Evolutionary conservation across 1,140 invertebrate species (phyloP), one percentile per base, ranked within the genome.

Genomic region (Drosophila rhopaloa): DNA sequence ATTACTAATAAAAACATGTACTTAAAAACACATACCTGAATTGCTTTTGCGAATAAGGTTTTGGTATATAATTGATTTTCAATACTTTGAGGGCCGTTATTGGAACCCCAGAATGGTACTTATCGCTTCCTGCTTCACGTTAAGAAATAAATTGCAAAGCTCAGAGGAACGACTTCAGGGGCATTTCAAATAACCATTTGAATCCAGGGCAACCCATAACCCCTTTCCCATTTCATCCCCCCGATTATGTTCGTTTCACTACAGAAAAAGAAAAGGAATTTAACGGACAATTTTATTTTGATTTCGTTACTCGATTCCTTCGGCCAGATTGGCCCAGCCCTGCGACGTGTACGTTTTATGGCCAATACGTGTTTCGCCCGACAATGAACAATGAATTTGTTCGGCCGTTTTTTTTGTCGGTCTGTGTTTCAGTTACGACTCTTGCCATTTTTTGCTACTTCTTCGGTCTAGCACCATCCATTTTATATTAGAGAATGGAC

Each of bases 261-360:
- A 8, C 27, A 47, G 43, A 46, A 46, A 32, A 48, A 35, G 44
- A 58, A 70, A 57, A 70, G 9, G 37, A 71, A 57, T 71, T 71
- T 71, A 71, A 71, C 66, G 51, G 67, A 71, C 67, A 71, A 71
- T 71, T 71, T 71, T 71, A 71, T 71, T 71, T 71, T 71, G 67
- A 70, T 58, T 71, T 71, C 44, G 66, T 71, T 71, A 66, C 46
- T 32, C 60, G 46, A 68, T 53, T 66, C 65, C 32, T 48, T 71
- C 50, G 67, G 44, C 66, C 67, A 71, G 51, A 71, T 71, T 71
- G 65, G 67, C 51, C 67, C 37, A 13, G 50, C 48, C n/a, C 67
- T 29, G 51, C 65, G 66, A 63, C 68, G 59, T 76, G 79, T 86
- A 77, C 76, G 79, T 76, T 88, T 88, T 73, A 83, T 86, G 83